Evolutionary conservation across 2,797 vertebrate genomes (phyloP).

Genomic region (Tachyglossus aculeatus): DNA sequence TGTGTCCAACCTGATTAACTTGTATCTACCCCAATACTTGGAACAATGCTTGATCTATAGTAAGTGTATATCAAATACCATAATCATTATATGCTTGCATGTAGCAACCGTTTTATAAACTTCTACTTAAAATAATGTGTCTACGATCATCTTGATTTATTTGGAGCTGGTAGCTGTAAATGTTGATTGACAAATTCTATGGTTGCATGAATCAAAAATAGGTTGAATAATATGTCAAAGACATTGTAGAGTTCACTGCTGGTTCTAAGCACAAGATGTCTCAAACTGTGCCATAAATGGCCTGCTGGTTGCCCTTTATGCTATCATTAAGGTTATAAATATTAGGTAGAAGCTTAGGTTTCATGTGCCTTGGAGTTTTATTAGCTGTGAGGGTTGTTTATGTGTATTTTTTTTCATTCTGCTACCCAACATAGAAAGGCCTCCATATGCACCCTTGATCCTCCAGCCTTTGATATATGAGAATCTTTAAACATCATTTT

Average conservation of each 20-base stretch:
- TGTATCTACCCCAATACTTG: too few species aligned
- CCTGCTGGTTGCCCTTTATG: neutral
- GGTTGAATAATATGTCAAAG: neutral
- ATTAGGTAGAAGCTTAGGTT: neutral
- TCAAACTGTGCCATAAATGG: neutral
- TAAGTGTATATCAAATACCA: too few species aligned
- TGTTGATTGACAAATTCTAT: neutral
- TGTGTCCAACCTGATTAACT: too few species aligned
- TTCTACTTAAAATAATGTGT: neutral
- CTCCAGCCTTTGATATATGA: neutral
- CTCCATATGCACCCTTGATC: neutral
- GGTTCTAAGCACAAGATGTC: neutral
- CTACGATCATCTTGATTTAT: neutral
- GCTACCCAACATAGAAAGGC: neutral
- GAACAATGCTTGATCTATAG: too few species aligned
- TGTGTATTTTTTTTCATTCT: neutral
- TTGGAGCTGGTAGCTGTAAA: neutral
- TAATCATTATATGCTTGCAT: too few species aligned
- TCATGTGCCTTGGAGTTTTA: neutral
- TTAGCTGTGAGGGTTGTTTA: neutral
- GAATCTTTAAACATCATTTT: neutral
- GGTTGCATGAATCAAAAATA: neutral
- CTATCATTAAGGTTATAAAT: neutral
- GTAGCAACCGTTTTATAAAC: too few species aligned
- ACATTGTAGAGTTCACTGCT: fast-evolving